phyloP scores from a whole-genome alignment of 2,797 vertebrate genomes.

The Schizopygopsis pylzovi region DNA sequence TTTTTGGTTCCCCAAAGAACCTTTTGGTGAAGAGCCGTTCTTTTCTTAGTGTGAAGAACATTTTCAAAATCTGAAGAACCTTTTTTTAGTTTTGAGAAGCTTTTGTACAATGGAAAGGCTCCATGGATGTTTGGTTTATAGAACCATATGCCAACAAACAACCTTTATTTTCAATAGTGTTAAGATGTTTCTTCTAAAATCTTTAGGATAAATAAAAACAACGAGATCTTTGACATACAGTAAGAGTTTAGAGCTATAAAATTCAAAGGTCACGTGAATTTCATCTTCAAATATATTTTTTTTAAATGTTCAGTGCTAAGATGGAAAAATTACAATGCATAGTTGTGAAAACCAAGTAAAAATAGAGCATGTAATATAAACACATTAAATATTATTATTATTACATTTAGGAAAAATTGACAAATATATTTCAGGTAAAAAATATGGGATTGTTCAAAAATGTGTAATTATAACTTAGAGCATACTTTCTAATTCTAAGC shows the following conservation, averaged over 20 bases:
- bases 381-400: neutral
- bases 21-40: neutral
- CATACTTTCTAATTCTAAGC: neutral
- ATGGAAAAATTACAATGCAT: neutral
- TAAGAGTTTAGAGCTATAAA: neutral
- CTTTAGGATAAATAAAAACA: neutral
- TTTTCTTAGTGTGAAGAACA: neutral
- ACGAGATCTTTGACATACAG: neutral
- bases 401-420: neutral
- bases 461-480: neutral
- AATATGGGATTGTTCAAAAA: neutral
- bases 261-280: neutral
- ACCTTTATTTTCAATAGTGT: neutral
- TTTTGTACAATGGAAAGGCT: neutral
- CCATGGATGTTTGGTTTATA: neutral
- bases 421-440: neutral
- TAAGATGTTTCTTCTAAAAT: neutral
- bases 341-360: neutral
- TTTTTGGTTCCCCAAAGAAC: neutral
- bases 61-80: neutral
- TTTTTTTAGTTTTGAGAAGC: neutral
- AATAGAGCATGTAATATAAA: neutral
- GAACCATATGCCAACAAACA: neutral
- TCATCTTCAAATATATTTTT: neutral
- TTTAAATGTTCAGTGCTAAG: neutral